Percentiles rank a stretch among this genome's conserved stretches.
Evolutionary conservation across 2,888 invertebrate genomes (phyloP).

Genomic region (Erebia aethiops): DNA sequence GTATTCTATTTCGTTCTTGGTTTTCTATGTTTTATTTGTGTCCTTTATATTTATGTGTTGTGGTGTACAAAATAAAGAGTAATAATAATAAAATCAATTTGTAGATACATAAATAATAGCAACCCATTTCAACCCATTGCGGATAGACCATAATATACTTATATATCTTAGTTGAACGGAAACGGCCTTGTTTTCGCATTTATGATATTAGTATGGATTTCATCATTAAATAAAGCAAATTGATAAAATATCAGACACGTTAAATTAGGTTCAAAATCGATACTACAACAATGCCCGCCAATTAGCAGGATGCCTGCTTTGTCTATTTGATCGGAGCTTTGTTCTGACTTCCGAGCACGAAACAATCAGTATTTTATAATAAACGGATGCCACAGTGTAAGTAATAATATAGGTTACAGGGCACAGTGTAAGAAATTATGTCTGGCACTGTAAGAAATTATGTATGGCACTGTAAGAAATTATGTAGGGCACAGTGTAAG

Average conservation of each 20-base stretch:
- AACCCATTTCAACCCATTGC: too few species aligned
- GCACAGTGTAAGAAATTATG: constrained; percentile 5
- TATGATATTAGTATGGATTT: not conserved
- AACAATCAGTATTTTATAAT: constrained; percentile 22
- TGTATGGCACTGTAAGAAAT: too few species aligned
- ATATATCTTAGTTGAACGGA: not conserved
- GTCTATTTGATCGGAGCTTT: constrained; percentile 38
- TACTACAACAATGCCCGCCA: constrained; percentile 23
- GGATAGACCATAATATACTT: too few species aligned
- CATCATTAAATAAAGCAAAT: not conserved
- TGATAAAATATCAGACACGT: not conserved
- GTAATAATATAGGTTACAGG: not conserved
- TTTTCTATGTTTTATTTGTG: too few species aligned
- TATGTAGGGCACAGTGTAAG: too few species aligned
- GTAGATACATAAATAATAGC: too few species aligned
- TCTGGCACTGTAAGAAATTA: not conserved
- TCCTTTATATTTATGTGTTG: too few species aligned
- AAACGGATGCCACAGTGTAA: constrained; percentile 18
- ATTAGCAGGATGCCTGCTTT: constrained; percentile 32
- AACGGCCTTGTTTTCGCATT: too few species aligned
- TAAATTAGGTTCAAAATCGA: constrained; percentile 11
- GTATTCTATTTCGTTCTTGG: too few species aligned
- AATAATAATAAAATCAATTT: too few species aligned
- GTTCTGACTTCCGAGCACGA: constrained; percentile 20
- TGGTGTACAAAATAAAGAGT: too few species aligned